Percentiles rank a stretch among this genome's conserved stretches.
Conservation (phyloP, 2,888 invertebrate species). For the Leucoma salicis region DNA sequence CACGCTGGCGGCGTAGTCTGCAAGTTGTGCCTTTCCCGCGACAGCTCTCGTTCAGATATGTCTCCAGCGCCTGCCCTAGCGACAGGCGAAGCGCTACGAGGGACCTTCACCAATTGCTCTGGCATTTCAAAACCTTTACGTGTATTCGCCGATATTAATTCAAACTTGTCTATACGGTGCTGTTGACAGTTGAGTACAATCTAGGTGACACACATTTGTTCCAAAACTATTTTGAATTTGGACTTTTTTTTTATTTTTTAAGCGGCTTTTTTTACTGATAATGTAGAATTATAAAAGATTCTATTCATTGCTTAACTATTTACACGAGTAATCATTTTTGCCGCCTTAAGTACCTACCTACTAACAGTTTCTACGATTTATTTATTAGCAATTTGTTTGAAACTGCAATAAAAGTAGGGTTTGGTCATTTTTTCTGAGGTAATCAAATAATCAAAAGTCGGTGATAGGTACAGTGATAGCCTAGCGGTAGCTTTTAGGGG, state of each 20-base stretch:
- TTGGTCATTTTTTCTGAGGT: too few species aligned
- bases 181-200: slow-evolving; percentile 11
- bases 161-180: not conserved
- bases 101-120: slow-evolving; percentile 54
- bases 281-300: too few species aligned
- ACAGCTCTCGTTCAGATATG: slow-evolving; percentile 65
- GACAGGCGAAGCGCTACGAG: slow-evolving; percentile 59
- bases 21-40: slow-evolving; percentile 57
- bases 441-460: too few species aligned
- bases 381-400: too few species aligned
- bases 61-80: slow-evolving; percentile 67
- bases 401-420: too few species aligned
- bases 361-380: too few species aligned
- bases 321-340: too few species aligned
- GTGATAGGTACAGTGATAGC: too few species aligned
- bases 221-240: slow-evolving; percentile 27
- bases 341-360: too few species aligned
- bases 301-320: too few species aligned
- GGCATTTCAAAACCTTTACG: slow-evolving; percentile 43
- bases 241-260: slow-evolving; percentile 5
- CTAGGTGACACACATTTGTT: slow-evolving; percentile 30
- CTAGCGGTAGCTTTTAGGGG: too few species aligned
- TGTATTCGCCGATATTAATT: not conserved
- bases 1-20: slow-evolving; percentile 64
- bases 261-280: too few species aligned